Evolutionary conservation across 2,113 vertebrate species (phyloP).

Genomic region (Sterna hirundo): DNA sequence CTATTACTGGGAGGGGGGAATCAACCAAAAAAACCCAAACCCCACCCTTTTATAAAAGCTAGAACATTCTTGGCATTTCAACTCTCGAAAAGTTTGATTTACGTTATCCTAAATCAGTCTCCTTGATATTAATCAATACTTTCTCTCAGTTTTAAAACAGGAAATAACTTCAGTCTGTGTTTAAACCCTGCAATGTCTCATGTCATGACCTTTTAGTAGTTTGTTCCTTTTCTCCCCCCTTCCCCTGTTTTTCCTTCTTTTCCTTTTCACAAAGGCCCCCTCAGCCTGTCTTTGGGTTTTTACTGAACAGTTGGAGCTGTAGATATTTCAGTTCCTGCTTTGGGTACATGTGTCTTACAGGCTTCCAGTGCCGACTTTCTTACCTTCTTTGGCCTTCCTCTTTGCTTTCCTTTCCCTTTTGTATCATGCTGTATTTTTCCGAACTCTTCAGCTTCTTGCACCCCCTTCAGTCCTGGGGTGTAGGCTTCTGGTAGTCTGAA

Average conservation of each 20-base stretch:
- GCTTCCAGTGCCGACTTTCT: neutral
- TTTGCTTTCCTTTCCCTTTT: neutral
- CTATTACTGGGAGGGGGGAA: neutral
- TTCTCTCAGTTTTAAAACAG: slow-evolving; percentile 58
- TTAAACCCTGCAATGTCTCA: slow-evolving; percentile 28
- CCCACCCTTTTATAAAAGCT: neutral
- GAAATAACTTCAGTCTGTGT: slow-evolving; percentile 66
- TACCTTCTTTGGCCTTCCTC: neutral
- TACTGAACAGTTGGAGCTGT: neutral
- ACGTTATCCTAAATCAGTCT: slow-evolving; percentile 13
- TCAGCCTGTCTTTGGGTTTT: neutral
- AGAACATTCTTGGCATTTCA: neutral
- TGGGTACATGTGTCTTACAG: neutral
- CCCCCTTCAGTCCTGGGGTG: neutral
- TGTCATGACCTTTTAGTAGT: slow-evolving; percentile 48
- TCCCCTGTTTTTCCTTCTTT: neutral
- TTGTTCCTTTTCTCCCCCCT: slow-evolving; percentile 1
- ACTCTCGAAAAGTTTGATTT: neutral
- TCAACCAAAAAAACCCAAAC: neutral
- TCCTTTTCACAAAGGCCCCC: neutral
- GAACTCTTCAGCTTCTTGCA: neutral
- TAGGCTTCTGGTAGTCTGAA: neutral
- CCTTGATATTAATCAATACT: slow-evolving; percentile 58
- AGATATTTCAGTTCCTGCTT: neutral
- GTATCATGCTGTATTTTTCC: neutral